Base-by-base conservation (phyloP, 2,888 invertebrate species). In the Resseliella maxima region DNA sequence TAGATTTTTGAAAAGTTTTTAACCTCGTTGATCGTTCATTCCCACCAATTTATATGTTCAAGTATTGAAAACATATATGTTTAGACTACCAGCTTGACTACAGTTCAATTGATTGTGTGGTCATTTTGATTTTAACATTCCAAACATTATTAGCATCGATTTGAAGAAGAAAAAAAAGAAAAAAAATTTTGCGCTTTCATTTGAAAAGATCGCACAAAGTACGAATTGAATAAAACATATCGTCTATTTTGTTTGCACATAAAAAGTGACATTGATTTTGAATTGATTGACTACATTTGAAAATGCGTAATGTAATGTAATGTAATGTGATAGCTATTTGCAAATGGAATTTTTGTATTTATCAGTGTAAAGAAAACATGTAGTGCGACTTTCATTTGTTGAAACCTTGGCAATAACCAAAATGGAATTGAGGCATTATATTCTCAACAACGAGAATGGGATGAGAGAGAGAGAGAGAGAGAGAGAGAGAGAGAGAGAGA, bases 221-320 rank as follows among this genome's bases (percentile, higher is more conserved):
- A 41, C 41, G 12, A 41, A 41, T 41, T 5, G 41, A 41, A 41
- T n/a, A n/a, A n/a, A n/a, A n/a, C n/a, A n/a, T n/a, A 41, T 8
- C 41, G 41, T 41, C 41, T 50, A 18, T n/a, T 59, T 3, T 24
- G 59, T 24, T 59, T 59, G 59, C 59, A 1, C 24, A 59, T 59
- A 59, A 59, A 59, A 59, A 59, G 59, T 10, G 59, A 59, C 59
- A 59, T 59, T 59, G 59, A 59, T 59, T 59, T 59, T 59, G 59
- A 24, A 1, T 59, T 59, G 59, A 59, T 59, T 15, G 59, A 41
- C 41, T n/a, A n/a, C 18, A 15, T 2, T 50, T 15, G 46, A 59
- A 59, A 24, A n/a, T 3, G n/a, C 24, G 24, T n/a, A n/a, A n/a
- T n/a, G n/a, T n/a, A n/a, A n/a, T n/a, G n/a, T n/a, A 50, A 24